Evolutionary conservation across 2,797 vertebrate genomes (phyloP), one percentile per base, ranked within the genome.

Genomic region (Melanotaenia maccullochi): DNA sequence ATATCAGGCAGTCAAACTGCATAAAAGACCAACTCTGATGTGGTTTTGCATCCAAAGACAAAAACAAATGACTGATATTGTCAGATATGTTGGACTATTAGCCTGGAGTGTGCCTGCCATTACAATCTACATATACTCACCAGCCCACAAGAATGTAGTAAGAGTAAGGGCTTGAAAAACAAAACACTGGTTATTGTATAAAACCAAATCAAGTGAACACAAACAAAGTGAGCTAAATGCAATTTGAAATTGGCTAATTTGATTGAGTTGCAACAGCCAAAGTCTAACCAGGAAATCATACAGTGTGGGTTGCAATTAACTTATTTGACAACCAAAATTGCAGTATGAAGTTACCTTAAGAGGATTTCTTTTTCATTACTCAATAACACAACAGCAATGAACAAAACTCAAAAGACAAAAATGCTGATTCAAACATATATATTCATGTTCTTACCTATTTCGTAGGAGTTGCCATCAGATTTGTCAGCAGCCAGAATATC

Each of bases 401-500:
- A 16, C 11, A 57, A 60, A 36, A 40, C 5, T 14, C 25, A 55
- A 9, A 1, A 4, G 25, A 51, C 20, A n/a, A 49, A 47, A 24
- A 49, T 47, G 42, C 5, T 14, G 4, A 59, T 25, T 32, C 20
- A 52, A 70, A 56, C 3, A 9, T 24, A 5, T 30, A 22, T 1
- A 0, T 8, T 20, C 13, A 38, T 11, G 3, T 49, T 55, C 80
- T 24, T 86, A 99, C 98, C 95, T 20, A 97, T 96, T 85, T 96
- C 94, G 57, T 97, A 96, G 49, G 95, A 81, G 73, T 95, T 96
- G 22, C 97, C 96, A 9, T 97, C 96, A 0, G 57, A 74, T 62
- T 93, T 94, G 65, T 95, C 96, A 8, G 94, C 95, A 71, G 94
- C 78, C 6, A 97, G 90, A 40, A 99, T 93, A 70, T 96, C 93